Percentiles rank a stretch among this genome's conserved stretches.
phyloP scores from a whole-genome alignment of 2,113 vertebrate species.

The Lamprologus speciosus region DNA sequence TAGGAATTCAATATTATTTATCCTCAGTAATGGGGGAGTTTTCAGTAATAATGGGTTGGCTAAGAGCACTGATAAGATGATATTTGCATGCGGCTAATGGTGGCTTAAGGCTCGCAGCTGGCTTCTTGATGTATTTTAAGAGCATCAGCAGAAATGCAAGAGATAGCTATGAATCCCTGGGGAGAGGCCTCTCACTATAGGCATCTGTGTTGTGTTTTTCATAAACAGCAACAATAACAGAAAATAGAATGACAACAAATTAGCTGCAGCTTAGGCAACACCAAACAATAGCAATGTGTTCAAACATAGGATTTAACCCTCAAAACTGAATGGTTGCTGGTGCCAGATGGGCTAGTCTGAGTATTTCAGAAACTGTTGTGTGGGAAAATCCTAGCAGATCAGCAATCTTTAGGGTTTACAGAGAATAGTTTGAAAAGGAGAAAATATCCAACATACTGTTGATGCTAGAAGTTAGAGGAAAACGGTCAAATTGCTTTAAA shows the following conservation, averaged over 20 bases:
- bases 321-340: not conserved
- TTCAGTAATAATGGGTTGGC: conserved; percentile 33
- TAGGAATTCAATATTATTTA: not conserved
- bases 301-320: not conserved
- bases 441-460: not conserved
- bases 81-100: conserved; percentile 49
- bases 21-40: not conserved
- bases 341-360: not conserved
- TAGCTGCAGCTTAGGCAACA: not conserved
- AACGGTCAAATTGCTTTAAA: not conserved
- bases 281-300: not conserved
- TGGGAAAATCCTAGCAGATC: not conserved
- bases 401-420: not conserved
- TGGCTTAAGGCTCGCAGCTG: conserved; percentile 40
- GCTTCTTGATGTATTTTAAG: conserved; percentile 53
- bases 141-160: conserved; percentile 70
- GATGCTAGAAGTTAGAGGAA: not conserved
- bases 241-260: conserved; percentile 5
- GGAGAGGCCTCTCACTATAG: conserved; percentile 49
- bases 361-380: not conserved
- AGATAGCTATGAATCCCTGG: conserved; percentile 27
- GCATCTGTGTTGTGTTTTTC: conserved; percentile 51
- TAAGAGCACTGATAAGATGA: conserved; percentile 27
- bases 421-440: not conserved
- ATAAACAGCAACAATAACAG: conserved; percentile 24